phyloP scores from a whole-genome alignment of 1,140 invertebrate species.

The Lutraria rhynchaena region DNA sequence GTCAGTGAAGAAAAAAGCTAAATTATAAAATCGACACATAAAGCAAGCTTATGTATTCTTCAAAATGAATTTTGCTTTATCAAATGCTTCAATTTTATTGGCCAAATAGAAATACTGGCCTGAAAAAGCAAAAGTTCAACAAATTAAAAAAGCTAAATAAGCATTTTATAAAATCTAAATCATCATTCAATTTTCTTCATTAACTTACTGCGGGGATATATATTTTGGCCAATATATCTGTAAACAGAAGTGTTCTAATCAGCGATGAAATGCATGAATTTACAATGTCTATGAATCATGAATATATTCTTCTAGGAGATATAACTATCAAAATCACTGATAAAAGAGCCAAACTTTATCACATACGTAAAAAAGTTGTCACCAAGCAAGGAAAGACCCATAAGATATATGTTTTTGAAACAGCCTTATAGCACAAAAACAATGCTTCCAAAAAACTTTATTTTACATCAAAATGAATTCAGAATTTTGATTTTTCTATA shows the following conservation, averaged over 20 bases:
- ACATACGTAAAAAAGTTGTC: neutral
- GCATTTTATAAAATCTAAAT: too few relatives aligned
- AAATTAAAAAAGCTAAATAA: too few relatives aligned
- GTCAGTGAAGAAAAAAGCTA: neutral
- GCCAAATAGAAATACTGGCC: too few relatives aligned
- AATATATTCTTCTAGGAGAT: neutral
- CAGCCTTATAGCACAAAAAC: neutral
- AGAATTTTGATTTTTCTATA: neutral
- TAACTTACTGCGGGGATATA: too few relatives aligned
- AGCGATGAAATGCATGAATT: neutral
- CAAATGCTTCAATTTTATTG: too few relatives aligned
- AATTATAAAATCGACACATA: too few relatives aligned
- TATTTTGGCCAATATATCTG: slow-evolving; percentile 25
- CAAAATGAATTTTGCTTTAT: too few relatives aligned
- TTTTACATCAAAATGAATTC: neutral
- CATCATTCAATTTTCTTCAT: too few relatives aligned
- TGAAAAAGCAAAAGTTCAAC: too few relatives aligned
- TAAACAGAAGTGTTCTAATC: neutral
- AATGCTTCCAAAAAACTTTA: neutral
- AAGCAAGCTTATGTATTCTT: too few relatives aligned
- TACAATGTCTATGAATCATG: neutral
- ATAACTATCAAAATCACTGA: neutral
- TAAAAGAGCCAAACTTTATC: neutral
- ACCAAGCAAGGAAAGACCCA: slow-evolving; percentile 51
- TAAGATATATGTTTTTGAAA: slow-evolving; percentile 6